Percentiles rank a stretch among this genome's conserved stretches.
Evolutionary conservation across 2,113 vertebrate species (phyloP).

Genomic region (Heterotilapia buettikoferi): DNA sequence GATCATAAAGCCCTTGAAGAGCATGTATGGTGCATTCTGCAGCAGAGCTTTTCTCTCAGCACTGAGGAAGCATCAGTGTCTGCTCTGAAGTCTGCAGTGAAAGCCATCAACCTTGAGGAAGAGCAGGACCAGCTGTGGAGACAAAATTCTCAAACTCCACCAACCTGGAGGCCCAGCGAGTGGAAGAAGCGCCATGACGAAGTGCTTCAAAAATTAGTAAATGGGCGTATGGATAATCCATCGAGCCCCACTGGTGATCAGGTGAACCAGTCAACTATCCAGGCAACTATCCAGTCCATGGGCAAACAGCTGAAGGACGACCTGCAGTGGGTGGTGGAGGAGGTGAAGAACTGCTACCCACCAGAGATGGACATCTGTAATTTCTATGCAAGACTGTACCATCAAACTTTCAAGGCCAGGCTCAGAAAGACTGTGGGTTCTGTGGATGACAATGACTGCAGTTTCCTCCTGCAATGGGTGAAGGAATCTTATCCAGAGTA

Average conservation of each 20-base stretch:
- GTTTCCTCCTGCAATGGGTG: slow-evolving; percentile 79
- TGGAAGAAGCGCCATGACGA: neutral
- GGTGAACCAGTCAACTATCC: neutral
- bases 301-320: slow-evolving; percentile 78
- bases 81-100: slow-evolving; percentile 65
- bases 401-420: slow-evolving; percentile 67
- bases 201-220: accelerated
- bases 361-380: slow-evolving; percentile 74
- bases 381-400: slow-evolving; percentile 78
- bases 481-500: slow-evolving; percentile 75
- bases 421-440: slow-evolving; percentile 56
- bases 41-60: slow-evolving; percentile 57
- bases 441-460: slow-evolving; percentile 73
- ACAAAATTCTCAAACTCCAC: slow-evolving; percentile 1
- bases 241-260: accelerated
- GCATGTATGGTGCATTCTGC: slow-evolving; percentile 56
- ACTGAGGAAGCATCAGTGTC: accelerated
- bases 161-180: accelerated
- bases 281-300: slow-evolving; percentile 65
- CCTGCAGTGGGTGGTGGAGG: slow-evolving; percentile 70
- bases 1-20: slow-evolving; percentile 60
- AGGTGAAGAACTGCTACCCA: slow-evolving; percentile 78
- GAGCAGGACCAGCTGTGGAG: slow-evolving; percentile 69
- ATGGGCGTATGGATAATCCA: neutral
- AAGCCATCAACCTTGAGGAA: slow-evolving; percentile 74